A percentile compares a stretch with the other conserved stretches of the same genome.
Evolutionary conservation across 2,797 vertebrate genomes (phyloP).

Genomic region (Anguilla marmorata): DNA sequence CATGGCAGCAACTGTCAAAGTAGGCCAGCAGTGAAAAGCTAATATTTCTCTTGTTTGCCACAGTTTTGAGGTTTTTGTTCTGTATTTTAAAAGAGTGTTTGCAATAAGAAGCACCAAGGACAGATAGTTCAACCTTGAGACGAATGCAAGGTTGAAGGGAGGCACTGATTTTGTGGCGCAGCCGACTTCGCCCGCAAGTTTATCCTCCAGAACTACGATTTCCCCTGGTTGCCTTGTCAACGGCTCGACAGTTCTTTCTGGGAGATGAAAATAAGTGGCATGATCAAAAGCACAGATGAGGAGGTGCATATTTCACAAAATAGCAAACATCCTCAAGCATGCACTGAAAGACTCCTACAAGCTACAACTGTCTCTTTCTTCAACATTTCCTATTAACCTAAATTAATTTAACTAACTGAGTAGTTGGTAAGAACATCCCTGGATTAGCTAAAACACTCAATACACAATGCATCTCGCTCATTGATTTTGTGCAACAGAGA

Average conservation of each 20-base stretch:
- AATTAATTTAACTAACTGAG: not conserved
- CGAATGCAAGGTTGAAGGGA: not conserved
- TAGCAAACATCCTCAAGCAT: not conserved
- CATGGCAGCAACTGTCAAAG: not conserved
- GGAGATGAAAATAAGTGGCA: not conserved
- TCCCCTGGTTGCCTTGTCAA: slow-evolving; percentile 13
- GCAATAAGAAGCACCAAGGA: not conserved
- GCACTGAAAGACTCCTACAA: not conserved
- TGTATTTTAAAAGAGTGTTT: not conserved
- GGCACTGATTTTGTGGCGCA: not conserved
- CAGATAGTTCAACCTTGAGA: not conserved
- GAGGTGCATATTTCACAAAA: not conserved
- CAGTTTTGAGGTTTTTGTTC: not conserved
- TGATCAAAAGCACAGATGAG: not conserved
- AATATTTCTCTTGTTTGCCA: not conserved
- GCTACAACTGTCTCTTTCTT: not conserved
- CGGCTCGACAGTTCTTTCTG: not conserved
- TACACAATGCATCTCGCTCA: not conserved
- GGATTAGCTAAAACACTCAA: not conserved
- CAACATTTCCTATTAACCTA: not conserved
- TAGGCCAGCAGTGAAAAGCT: not conserved
- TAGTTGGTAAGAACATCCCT: not conserved
- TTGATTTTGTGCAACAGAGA: not conserved
- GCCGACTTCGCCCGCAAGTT: not conserved
- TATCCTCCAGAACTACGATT: slow-evolving; percentile 6